Evolutionary conservation across 2,113 vertebrate species (phyloP), one percentile per base, ranked within the genome.

Genomic region (Egretta garzetta): DNA sequence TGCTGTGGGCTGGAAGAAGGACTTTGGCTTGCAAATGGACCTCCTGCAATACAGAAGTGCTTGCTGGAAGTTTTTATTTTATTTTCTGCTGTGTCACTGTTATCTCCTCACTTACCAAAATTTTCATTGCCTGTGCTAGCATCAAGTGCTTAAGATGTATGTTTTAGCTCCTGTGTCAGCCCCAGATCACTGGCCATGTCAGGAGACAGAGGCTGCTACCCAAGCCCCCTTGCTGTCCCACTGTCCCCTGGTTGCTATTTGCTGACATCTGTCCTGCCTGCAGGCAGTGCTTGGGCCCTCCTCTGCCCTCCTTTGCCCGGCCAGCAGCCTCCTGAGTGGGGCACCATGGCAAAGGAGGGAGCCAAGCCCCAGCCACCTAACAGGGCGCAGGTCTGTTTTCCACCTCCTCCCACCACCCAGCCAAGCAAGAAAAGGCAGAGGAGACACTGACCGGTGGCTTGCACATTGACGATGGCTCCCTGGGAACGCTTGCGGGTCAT

Each of bases 401-500:
- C 35, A 39, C 12, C 64, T 72, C 74, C 64, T 85, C 88, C 94
- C 92, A 23, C 33, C 17, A 6, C 72, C 77, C 80, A 49, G 22
- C 20, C 1, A 0, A 75, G 13, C 1, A 12, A 52, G 88, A 71
- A 39, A 63, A 88, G 28, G 39, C 50, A 81, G 23, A 91, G 63
- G 21, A 81, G 86, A 96, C 43, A 98, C 98, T 97, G 81, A 99
- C 99, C 99, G 1, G 99, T 99, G 90, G 99, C 99, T 98, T 99
- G 99, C 90, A 99, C 97, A 20, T 98, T 99, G 96, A 99, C 98
- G n/a, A 98, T 93, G 8, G 99, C 98, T 14, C 99, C 99, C 87
- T 99, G 98, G 1, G 99, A 99, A 90, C 99, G 99, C 95, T 99
- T 99, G 90, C 98, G 98, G n/a, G 99, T 99, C 99, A 99, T 99